These are phyloP conservation scores for Lithophane leautieri DNA, from an alignment of 2,888 invertebrate genomes.

Conservation along the genomic window DNA sequence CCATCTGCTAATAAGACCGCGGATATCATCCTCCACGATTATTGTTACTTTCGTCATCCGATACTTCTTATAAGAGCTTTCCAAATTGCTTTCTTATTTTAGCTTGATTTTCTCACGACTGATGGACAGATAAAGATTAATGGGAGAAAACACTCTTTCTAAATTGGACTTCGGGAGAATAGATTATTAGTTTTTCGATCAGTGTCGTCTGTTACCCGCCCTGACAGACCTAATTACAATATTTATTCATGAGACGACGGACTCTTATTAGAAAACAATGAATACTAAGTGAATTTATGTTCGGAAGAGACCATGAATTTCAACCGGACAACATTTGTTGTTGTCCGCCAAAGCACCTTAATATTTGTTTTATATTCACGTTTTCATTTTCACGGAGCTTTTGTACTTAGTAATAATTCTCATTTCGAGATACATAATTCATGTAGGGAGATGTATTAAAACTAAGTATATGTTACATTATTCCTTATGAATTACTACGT, in stretches of 20 bases:
- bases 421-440: neutral
- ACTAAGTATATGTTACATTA: neutral
- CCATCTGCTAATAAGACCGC: slow-evolving; percentile 46
- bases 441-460: neutral
- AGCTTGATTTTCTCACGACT: slow-evolving; percentile 73
- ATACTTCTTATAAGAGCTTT: slow-evolving; percentile 52
- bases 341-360: slow-evolving; percentile 5
- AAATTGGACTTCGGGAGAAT: slow-evolving; percentile 78
- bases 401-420: neutral
- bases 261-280: slow-evolving; percentile 74
- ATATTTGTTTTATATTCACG: neutral
- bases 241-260: slow-evolving; percentile 75
- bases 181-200: slow-evolving; percentile 82
- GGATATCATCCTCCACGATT: slow-evolving; percentile 32
- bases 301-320: slow-evolving; percentile 65
- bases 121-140: slow-evolving; percentile 84
- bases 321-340: slow-evolving; percentile 53
- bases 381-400: neutral
- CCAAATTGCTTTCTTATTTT: slow-evolving; percentile 69
- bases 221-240: slow-evolving; percentile 73
- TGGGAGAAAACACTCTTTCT: slow-evolving; percentile 78
- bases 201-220: slow-evolving; percentile 58
- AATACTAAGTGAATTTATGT: slow-evolving; percentile 73
- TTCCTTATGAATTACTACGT: neutral
- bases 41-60: slow-evolving; percentile 60